Conservation (phyloP, 2,113 vertebrate genomes). For the Entelurus aequoreus region DNA sequence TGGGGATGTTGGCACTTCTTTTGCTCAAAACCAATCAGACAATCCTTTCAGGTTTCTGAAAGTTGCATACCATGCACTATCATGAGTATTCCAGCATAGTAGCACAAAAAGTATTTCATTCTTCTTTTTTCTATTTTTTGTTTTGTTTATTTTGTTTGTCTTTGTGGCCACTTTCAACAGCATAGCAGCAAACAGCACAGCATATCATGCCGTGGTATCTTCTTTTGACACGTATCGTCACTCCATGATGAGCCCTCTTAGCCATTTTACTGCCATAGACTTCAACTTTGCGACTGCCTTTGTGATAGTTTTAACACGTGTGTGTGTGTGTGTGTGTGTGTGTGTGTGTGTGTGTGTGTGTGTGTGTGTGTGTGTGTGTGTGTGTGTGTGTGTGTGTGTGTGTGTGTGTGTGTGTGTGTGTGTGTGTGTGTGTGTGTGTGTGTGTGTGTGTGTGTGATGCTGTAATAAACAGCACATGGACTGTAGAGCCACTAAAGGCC, state of each 20-base stretch:
- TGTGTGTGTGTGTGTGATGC: background rate
- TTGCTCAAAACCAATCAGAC: background rate
- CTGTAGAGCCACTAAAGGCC: background rate
- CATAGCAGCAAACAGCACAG: background rate
- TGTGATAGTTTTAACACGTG: background rate
- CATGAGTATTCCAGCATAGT: background rate
- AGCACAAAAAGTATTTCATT: too few relatives aligned
- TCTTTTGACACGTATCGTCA: background rate
- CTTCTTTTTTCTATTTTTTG: too few relatives aligned
- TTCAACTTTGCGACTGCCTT: background rate
- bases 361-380: background rate
- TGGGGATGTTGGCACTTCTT: too few relatives aligned
- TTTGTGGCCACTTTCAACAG: too few relatives aligned
- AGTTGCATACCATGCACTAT: background rate
- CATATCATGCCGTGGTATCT: background rate
- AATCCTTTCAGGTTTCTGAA: background rate
- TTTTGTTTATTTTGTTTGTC: too few relatives aligned
- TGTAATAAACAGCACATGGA: background rate
- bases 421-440: background rate
- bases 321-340: background rate
- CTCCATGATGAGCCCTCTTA: background rate
- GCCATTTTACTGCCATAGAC: constrained; percentile 1
- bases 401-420: background rate
- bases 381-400: background rate
- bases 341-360: background rate